Conservation (phyloP, 1,140 invertebrate genomes). For the Trichonephila clavata region DNA sequence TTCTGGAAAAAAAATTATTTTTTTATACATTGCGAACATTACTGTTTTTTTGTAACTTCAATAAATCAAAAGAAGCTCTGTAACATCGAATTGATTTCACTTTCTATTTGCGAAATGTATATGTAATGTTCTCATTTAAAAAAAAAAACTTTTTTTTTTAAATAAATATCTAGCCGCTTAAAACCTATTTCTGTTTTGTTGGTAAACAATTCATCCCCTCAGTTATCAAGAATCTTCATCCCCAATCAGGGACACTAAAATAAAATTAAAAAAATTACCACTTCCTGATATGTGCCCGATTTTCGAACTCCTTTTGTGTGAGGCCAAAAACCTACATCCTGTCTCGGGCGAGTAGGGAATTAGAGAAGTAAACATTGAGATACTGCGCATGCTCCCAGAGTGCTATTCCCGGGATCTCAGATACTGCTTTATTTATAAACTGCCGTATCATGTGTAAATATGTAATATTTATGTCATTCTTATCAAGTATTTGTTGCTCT, state of each 20-base stretch:
- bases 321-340: conserved; percentile 5
- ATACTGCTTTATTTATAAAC: not conserved
- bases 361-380: not conserved
- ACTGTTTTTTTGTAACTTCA: too few relatives aligned
- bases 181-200: not conserved
- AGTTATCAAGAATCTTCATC: not conserved
- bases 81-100: too few relatives aligned
- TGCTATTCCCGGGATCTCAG: not conserved
- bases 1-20: too few relatives aligned
- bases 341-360: not conserved
- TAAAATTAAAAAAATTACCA: not conserved
- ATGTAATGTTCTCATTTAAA: too few relatives aligned
- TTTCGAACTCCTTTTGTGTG: not conserved
- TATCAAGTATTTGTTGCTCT: too few relatives aligned
- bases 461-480: too few relatives aligned
- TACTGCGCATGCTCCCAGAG: not conserved
- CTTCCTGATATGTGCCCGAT: conserved; percentile 29
- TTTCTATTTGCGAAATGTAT: too few relatives aligned
- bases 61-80: too few relatives aligned
- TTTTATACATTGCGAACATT: too few relatives aligned
- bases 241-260: not conserved
- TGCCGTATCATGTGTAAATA: not conserved
- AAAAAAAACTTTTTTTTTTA: too few relatives aligned
- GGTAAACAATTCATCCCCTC: not conserved
- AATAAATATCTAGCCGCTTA: not conserved